These are phyloP conservation scores for Phaedon cochleariae DNA, from an alignment of 2,888 invertebrate genomes.

Conservation along the genomic window DNA sequence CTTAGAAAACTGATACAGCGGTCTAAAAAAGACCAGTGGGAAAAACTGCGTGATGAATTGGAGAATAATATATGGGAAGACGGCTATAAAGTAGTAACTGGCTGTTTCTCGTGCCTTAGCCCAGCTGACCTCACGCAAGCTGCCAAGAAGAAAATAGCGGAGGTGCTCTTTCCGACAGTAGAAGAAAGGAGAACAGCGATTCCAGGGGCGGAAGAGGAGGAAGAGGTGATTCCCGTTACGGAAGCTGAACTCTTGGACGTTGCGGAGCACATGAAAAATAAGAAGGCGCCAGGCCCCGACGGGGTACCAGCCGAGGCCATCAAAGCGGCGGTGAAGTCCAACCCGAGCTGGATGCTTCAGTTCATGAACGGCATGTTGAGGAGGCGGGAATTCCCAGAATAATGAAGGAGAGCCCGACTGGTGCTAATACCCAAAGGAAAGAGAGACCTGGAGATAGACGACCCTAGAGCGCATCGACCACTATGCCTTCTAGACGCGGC, in stretches of 20 bases:
- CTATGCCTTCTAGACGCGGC: constrained; percentile 22
- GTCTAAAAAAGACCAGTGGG: neutral
- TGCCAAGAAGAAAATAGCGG: neutral
- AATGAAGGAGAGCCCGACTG: constrained; percentile 40
- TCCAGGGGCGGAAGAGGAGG: neutral
- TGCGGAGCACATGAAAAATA: constrained; percentile 20
- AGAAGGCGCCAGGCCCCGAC: constrained; percentile 42
- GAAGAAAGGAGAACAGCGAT: neutral
- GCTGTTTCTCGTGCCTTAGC: neutral
- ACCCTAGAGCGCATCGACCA: no score
- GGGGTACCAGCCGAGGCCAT: constrained; percentile 40
- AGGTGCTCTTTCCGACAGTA: neutral
- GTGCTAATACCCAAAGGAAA: constrained; percentile 27
- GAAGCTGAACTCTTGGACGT: constrained; percentile 30
- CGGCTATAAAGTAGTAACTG: neutral
- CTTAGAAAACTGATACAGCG: neutral
- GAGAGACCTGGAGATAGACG: neutral
- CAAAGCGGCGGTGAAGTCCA: constrained; percentile 18
- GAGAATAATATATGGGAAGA: no score
- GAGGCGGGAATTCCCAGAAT: constrained; percentile 27
- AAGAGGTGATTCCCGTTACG: constrained; percentile 22
- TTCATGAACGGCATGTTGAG: constrained; percentile 16
- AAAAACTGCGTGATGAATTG: neutral
- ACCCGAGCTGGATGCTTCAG: constrained; percentile 25
- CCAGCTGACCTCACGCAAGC: neutral